Conservation (phyloP, 2,113 vertebrate genomes). For the Podarcis raffonei region DNA sequence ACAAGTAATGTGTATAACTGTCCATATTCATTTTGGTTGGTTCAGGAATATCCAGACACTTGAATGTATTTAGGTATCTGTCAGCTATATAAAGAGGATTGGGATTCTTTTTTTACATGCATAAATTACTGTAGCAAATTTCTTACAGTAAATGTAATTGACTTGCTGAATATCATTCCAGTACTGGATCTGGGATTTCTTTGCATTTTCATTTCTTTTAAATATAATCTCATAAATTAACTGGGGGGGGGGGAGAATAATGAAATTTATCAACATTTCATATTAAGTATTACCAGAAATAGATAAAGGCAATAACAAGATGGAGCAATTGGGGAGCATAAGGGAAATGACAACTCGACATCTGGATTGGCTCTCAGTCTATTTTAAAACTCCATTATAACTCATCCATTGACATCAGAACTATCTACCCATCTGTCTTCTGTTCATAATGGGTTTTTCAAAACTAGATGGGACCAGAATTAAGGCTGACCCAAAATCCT, state of each 20-base stretch:
- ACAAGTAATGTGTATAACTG: background rate
- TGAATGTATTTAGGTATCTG: background rate
- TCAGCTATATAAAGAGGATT: background rate
- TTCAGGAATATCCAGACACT: background rate
- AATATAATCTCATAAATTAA: background rate
- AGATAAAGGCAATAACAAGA: constrained; percentile 20
- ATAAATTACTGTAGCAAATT: background rate
- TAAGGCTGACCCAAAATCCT: background rate
- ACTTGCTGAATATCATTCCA: background rate
- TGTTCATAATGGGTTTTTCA: constrained; percentile 12
- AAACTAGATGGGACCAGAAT: background rate
- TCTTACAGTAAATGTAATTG: background rate
- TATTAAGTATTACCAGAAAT: constrained; percentile 8
- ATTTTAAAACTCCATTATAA: constrained; percentile 20
- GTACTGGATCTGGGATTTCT: background rate
- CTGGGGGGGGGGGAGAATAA: background rate
- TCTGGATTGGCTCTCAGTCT: constrained; percentile 1
- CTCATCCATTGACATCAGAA: background rate
- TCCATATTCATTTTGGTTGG: background rate
- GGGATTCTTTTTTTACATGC: background rate
- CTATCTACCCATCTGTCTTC: background rate
- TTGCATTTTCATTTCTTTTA: background rate
- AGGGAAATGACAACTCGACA: constrained; percentile 19
- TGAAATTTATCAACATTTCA: constrained; percentile 8
- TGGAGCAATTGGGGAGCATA: background rate